A percentile compares a stretch with the other conserved stretches of the same genome.
Conservation (phyloP, 1,140 invertebrate genomes). For the Ceratosolen solmsi region DNA sequence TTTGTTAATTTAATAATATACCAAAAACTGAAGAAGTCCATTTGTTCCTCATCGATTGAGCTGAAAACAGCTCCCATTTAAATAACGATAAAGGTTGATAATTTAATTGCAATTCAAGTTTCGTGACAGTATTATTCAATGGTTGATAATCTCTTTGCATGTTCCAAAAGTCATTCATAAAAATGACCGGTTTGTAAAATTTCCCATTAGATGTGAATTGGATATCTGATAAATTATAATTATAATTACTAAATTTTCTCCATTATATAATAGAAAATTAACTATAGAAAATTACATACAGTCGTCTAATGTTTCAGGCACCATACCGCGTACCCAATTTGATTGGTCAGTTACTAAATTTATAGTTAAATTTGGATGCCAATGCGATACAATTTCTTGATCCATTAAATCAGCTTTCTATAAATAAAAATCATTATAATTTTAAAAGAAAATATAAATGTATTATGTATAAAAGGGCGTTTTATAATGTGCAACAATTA, state of each 20-base stretch:
- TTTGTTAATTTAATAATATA: too few relatives aligned
- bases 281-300: slow-evolving; percentile 74
- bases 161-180: slow-evolving; percentile 99
- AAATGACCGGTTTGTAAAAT: slow-evolving; percentile 95
- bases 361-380: slow-evolving; percentile 99
- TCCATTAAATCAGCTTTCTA: slow-evolving; percentile 87
- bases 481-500: slow-evolving; percentile 12
- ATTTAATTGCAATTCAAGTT: slow-evolving; percentile 84
- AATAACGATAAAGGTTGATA: slow-evolving; percentile 95
- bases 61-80: slow-evolving; percentile 98
- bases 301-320: slow-evolving; percentile 94
- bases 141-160: slow-evolving; percentile 96
- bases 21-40: slow-evolving; percentile 75
- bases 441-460: slow-evolving; percentile 27
- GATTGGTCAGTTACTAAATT: slow-evolving; percentile 97
- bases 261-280: slow-evolving; percentile 19
- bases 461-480: neutral
- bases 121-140: slow-evolving; percentile 88
- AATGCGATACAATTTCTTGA: slow-evolving; percentile 95
- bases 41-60: slow-evolving; percentile 91
- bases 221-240: slow-evolving; percentile 77
- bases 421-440: slow-evolving; percentile 47
- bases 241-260: neutral
- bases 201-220: slow-evolving; percentile 88
- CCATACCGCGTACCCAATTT: slow-evolving; percentile 89